Evolutionary conservation across 2,888 invertebrate species (phyloP), one percentile per base, ranked within the genome.

Genomic region (Drosophila robusta): DNA sequence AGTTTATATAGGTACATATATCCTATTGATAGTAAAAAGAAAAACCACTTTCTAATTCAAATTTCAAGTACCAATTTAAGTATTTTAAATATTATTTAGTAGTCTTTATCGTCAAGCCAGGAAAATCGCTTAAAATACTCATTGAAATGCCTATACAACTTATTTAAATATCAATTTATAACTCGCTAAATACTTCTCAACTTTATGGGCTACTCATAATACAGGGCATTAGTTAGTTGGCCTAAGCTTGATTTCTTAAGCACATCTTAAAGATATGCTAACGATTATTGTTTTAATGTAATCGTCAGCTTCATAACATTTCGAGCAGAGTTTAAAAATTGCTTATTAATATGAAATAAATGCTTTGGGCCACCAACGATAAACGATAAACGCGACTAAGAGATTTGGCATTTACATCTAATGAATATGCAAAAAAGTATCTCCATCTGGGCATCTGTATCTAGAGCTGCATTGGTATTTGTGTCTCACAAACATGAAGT

Each of bases 281-380:
- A 75, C 78, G 75, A 75, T 77, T 75, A 77, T 75, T 44, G 78
- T 67, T 47, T 63, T 63, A 56, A 60, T 49, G 51, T 75, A 75
- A 75, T 75, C 75, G 63, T 64, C 63, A 63, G 75, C 52, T 70
- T 73, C 58, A 73, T 87, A 81, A 85, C 79, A 87, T 87, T 70
- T 72, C 78, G 78, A 81, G 73, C 65, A 66, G 70, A 69, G 56
- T 49, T 63, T 73, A 79, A 83, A 82, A 86, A 83, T 83, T 67
- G 88, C 83, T 83, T 83, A 83, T 88, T 83, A 88, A 83, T 83
- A 69, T 76, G 70, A 83, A 87, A 85, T 76, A 85, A 83, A 83
- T 83, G 76, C 83, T 50, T 70, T 65, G 77, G 88, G 80, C 83
- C 83, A 83, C 83, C 83, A 83, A 87, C 83, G 83, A 83, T 62